These are phyloP conservation scores for Athene noctua DNA, from an alignment of 2,113 vertebrate genomes.

Conservation along the genomic window DNA sequence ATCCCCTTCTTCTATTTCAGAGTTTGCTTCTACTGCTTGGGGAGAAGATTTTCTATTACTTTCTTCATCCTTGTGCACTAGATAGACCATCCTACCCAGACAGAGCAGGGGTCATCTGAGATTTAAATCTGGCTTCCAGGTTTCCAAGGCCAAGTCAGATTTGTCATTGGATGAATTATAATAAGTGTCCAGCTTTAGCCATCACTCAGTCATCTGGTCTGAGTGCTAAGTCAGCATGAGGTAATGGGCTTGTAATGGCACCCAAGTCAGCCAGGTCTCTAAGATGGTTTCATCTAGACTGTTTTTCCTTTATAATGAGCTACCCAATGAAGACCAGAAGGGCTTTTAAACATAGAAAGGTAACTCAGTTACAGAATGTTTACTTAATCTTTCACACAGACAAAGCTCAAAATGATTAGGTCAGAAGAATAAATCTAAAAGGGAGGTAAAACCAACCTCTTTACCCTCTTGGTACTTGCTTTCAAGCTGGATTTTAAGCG, in stretches of 20 bases:
- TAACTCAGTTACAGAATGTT: neutral
- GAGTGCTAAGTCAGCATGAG: neutral
- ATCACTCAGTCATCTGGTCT: neutral
- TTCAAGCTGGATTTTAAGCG: neutral
- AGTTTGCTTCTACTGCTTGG: neutral
- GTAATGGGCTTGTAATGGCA: neutral
- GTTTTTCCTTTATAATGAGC: neutral
- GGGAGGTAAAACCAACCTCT: neutral
- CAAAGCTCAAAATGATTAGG: neutral
- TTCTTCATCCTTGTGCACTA: neutral
- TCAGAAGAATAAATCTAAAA: neutral
- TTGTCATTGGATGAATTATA: neutral
- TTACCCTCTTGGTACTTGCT: neutral
- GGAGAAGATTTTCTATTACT: neutral
- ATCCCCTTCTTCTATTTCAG: neutral
- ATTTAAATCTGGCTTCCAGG: neutral
- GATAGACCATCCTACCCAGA: neutral
- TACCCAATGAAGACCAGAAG: neutral
- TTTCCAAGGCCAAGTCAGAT: neutral
- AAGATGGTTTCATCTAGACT: neutral
- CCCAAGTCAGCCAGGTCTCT: neutral
- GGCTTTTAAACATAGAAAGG: neutral
- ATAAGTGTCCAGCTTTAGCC: too few relatives aligned
- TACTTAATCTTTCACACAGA: neutral
- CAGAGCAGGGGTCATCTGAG: neutral